A percentile compares a stretch with the other conserved stretches of the same genome.
phyloP scores from a whole-genome alignment of 92 coral and sea anemone genomes.

The Anthopleura xanthogrammica region DNA sequence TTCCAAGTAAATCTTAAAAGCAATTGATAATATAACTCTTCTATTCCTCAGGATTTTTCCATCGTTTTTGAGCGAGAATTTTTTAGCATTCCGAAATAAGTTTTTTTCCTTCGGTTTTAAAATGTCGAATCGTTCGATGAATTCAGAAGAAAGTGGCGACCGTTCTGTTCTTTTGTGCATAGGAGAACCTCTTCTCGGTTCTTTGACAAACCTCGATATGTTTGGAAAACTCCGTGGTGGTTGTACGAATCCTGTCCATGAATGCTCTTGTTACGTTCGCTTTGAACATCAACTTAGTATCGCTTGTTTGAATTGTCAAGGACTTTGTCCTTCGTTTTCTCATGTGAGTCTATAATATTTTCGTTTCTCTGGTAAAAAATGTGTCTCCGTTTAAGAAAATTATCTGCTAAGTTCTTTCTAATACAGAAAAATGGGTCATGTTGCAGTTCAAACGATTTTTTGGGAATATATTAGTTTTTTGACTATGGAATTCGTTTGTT shows the following conservation, averaged over 20 bases:
- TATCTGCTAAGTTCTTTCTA: background rate
- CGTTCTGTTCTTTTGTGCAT: conserved; percentile 72
- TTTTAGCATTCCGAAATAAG: background rate
- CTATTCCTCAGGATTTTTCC: background rate
- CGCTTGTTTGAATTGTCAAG: conserved; percentile 83
- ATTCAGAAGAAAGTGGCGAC: conserved; percentile 62
- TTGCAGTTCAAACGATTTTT: background rate
- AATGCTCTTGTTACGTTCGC: conserved; percentile 74
- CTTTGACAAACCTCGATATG: conserved; percentile 72
- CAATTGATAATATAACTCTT: background rate
- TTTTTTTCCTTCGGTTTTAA: background rate
- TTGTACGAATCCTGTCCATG: conserved; percentile 72
- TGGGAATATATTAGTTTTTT: background rate
- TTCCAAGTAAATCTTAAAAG: too few relatives aligned
- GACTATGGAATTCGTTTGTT: background rate
- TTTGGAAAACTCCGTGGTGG: conserved; percentile 76
- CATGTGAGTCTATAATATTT: conserved; percentile 53
- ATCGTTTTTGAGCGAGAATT: background rate
- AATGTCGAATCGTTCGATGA: conserved; percentile 40
- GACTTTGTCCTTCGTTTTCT: conserved; percentile 74
- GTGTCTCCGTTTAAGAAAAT: background rate
- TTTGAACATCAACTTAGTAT: conserved; percentile 81
- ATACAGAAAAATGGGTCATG: too few relatives aligned
- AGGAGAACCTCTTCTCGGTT: conserved; percentile 59
- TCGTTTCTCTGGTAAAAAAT: background rate